phyloP scores from a whole-genome alignment of 2,113 vertebrate genomes.

The Scomber colias region DNA sequence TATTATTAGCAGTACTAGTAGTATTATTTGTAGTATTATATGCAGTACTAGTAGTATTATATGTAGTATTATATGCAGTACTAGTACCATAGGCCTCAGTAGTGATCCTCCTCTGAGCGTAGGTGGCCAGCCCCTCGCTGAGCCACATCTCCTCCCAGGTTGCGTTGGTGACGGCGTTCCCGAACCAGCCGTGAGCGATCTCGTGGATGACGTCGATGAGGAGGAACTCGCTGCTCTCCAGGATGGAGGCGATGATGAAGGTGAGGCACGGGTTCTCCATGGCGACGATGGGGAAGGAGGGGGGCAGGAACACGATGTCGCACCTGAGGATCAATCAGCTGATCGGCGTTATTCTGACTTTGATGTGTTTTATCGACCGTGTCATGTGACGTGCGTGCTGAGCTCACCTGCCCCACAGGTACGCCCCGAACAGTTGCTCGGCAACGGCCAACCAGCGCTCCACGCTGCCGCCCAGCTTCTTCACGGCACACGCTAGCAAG shows the following conservation, averaged over 20 bases:
- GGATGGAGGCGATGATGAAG: constrained; percentile 97
- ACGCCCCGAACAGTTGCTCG: constrained; percentile 93
- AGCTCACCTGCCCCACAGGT: constrained; percentile 95
- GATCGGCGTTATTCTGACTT: too few species aligned
- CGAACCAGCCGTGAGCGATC: constrained; percentile 98
- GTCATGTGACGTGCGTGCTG: too few species aligned
- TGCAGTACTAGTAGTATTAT: too few species aligned
- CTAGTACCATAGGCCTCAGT: constrained; percentile 90
- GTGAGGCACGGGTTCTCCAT: constrained; percentile 99
- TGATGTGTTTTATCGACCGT: too few species aligned
- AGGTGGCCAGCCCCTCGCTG: constrained; percentile 96
- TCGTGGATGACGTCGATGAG: constrained; percentile 96
- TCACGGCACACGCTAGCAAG: constrained; percentile 91
- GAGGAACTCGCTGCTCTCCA: constrained; percentile 97
- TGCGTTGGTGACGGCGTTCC: constrained; percentile 96
- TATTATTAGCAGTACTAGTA: too few species aligned
- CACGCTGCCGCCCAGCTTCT: constrained; percentile 92
- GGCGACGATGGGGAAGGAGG: constrained; percentile 97
- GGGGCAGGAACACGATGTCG: constrained; percentile 97
- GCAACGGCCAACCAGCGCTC: constrained; percentile 94
- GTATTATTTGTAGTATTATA: too few species aligned
- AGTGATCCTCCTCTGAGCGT: constrained; percentile 96
- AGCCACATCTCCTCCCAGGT: constrained; percentile 99
- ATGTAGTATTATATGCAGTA: not conserved
- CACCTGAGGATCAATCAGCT: constrained; percentile 84